phyloP scores from a whole-genome alignment of 1,140 invertebrate genomes.

The Ylistrum balloti region DNA sequence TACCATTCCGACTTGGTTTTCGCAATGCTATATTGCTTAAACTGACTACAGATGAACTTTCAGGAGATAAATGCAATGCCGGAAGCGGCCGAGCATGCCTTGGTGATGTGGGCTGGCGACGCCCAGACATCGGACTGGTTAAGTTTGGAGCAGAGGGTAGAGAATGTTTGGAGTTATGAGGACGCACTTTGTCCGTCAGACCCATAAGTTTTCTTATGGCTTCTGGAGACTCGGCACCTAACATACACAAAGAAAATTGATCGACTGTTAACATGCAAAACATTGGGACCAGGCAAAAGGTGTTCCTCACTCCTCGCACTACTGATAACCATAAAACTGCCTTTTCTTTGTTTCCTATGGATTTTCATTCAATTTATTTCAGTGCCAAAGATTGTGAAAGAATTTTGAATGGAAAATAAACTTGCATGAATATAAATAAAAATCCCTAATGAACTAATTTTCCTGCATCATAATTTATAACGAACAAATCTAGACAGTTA shows the following conservation, averaged over 20 bases:
- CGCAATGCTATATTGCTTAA: conserved; percentile 93
- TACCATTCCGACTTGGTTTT: conserved; percentile 93
- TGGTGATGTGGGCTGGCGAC: conserved; percentile 85
- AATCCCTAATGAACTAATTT: too few species aligned
- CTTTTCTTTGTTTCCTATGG: too few species aligned
- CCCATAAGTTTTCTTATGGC: conserved; percentile 96
- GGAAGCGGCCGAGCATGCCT: conserved; percentile 85
- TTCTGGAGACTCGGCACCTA: conserved; percentile 96
- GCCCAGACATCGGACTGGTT: conserved; percentile 85
- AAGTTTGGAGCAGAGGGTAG: conserved; percentile 79
- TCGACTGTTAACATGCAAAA: conserved; percentile 59
- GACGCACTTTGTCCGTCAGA: conserved; percentile 92
- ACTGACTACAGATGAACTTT: conserved; percentile 97
- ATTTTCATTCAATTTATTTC: too few species aligned
- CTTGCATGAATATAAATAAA: too few species aligned
- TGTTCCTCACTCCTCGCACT: background rate
- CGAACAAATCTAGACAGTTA: too few species aligned
- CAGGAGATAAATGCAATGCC: conserved; percentile 94
- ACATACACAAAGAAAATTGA: conserved; percentile 56
- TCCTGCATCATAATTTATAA: too few species aligned
- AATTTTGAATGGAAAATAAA: too few species aligned
- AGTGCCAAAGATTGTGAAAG: too few species aligned
- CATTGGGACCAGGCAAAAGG: background rate
- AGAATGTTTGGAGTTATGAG: conserved; percentile 79
- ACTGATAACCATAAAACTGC: background rate